A percentile compares a stretch with the other conserved stretches of the same genome.
Conservation (phyloP, 1,140 invertebrate species). For the Ectropis grisescens region DNA sequence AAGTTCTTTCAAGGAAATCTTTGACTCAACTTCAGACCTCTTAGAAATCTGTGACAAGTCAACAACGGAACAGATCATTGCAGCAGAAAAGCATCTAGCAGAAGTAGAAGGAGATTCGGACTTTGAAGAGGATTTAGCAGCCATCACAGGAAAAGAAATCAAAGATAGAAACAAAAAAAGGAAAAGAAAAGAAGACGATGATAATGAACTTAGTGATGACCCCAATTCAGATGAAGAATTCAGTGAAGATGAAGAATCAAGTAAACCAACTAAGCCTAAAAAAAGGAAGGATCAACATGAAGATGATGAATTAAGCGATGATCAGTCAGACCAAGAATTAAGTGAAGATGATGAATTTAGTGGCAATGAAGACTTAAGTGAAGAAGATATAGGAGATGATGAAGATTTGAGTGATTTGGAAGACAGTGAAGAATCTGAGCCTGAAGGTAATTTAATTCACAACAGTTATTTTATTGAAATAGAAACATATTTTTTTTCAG, state of each 20-base stretch:
- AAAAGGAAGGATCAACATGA: slow-evolving; percentile 15
- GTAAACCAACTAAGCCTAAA: too few species aligned
- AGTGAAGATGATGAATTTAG: slow-evolving; percentile 19
- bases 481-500: too few species aligned
- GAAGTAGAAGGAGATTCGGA: slow-evolving; percentile 73
- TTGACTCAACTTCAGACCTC: too few species aligned
- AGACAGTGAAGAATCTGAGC: slow-evolving; percentile 4
- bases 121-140: slow-evolving; percentile 75
- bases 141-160: slow-evolving; percentile 57
- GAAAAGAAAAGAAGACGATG: slow-evolving; percentile 10
- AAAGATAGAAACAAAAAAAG: slow-evolving; percentile 32
- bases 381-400: slow-evolving; percentile 13
- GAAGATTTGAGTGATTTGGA: slow-evolving; percentile 4
- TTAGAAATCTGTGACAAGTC: slow-evolving; percentile 85
- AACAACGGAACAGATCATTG: slow-evolving; percentile 74
- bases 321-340: slow-evolving; percentile 8
- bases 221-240: slow-evolving; percentile 9
- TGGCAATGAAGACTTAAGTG: slow-evolving; percentile 3
- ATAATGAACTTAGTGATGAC: slow-evolving; percentile 13
- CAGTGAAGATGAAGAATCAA: slow-evolving; percentile 16
- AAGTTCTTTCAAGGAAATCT: too few species aligned
- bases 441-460: slow-evolving; percentile 15
- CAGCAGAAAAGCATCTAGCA: slow-evolving; percentile 75
- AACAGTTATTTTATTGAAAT: too few species aligned
- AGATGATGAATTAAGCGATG: slow-evolving; percentile 12